phyloP scores from a whole-genome alignment of 2,113 vertebrate genomes.

The Ancistrus triradiatus region DNA sequence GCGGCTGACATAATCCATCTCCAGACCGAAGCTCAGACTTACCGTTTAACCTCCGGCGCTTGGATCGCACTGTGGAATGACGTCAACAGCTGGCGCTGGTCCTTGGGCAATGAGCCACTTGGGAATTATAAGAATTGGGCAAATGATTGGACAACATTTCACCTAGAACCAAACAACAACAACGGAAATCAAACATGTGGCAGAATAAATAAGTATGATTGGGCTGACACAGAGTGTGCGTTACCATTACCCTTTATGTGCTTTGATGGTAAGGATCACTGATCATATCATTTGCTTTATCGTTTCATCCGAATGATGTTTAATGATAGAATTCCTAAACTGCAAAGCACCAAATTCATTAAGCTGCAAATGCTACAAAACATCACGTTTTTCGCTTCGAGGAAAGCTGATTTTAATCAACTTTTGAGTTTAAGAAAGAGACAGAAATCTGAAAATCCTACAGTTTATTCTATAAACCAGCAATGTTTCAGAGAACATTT shows the following conservation, averaged over 20 bases:
- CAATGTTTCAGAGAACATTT: too few relatives aligned
- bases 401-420: too few relatives aligned
- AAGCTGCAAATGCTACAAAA: too few relatives aligned
- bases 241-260: neutral
- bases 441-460: too few relatives aligned
- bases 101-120: neutral
- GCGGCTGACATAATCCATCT: neutral
- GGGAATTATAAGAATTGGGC: neutral
- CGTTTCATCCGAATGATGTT: neutral
- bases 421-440: too few relatives aligned
- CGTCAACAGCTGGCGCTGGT: conserved; percentile 29
- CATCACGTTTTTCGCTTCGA: too few relatives aligned
- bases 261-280: conserved; percentile 10
- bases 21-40: neutral
- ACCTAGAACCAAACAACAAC: conserved; percentile 30
- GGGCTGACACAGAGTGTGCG: neutral
- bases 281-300: neutral
- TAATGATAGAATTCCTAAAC: too few relatives aligned
- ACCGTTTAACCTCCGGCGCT: neutral
- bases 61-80: conserved; percentile 29
- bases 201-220: rapidly evolving
- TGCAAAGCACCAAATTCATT: too few relatives aligned
- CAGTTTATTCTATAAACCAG: too few relatives aligned
- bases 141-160: rapidly evolving
- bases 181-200: neutral